phyloP scores from a whole-genome alignment of 2,888 invertebrate genomes.

The Calliopum simillimum region DNA sequence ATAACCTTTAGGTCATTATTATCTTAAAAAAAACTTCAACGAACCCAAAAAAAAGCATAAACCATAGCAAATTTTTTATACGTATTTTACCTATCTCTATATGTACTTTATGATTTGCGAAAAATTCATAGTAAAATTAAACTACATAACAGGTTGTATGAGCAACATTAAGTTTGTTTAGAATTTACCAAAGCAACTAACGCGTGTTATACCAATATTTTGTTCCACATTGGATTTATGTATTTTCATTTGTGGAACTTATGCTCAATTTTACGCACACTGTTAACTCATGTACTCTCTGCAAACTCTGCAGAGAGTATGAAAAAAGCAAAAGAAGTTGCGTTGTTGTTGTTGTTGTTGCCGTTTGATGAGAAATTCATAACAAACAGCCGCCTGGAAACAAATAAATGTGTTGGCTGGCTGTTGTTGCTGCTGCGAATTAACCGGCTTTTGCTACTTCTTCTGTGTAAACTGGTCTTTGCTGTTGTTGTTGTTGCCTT shows the following conservation, averaged over 20 bases:
- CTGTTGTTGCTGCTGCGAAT: constrained; percentile 9
- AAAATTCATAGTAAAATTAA: too few relatives aligned
- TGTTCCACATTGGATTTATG: neutral
- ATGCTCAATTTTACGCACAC: neutral
- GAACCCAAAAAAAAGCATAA: too few relatives aligned
- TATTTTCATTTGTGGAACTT: neutral
- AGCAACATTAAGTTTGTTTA: neutral
- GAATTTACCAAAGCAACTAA: neutral
- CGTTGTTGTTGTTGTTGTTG: neutral
- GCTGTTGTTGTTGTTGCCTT: constrained; percentile 30
- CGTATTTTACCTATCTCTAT: too few relatives aligned
- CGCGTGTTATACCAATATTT: neutral
- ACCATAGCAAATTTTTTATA: too few relatives aligned
- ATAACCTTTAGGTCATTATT: too few relatives aligned
- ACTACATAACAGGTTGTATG: neutral
- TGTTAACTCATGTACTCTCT: neutral
- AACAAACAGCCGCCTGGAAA: too few relatives aligned
- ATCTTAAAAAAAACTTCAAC: too few relatives aligned
- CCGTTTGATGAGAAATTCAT: neutral
- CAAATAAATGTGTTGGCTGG: neutral
- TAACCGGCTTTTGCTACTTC: constrained; percentile 18
- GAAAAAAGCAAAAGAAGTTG: neutral
- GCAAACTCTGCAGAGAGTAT: neutral
- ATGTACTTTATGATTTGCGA: too few relatives aligned
- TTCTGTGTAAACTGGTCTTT: too few relatives aligned